Percentiles rank a stretch among this genome's conserved stretches.
Evolutionary conservation across 2,888 invertebrate genomes (phyloP).

Genomic region (Orchesellides sinensis): DNA sequence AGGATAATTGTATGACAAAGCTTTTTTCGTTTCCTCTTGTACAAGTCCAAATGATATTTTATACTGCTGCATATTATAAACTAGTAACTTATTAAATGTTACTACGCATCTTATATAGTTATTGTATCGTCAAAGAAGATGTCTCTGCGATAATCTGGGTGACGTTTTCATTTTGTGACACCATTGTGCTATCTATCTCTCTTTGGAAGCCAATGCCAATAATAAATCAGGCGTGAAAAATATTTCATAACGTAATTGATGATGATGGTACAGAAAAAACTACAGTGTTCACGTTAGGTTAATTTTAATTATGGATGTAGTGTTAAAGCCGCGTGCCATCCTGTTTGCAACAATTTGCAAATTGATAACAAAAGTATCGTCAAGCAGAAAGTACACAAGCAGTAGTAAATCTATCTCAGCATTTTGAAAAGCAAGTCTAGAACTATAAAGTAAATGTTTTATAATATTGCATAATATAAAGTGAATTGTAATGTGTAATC

Average conservation of each 20-base stretch:
- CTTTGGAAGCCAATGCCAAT: too few relatives aligned
- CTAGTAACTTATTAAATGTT: neutral
- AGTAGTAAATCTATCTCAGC: too few relatives aligned
- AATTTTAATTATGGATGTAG: conserved; percentile 27
- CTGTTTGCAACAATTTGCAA: conserved; percentile 40
- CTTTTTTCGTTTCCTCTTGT: neutral
- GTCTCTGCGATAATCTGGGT: neutral
- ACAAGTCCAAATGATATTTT: conserved; percentile 7
- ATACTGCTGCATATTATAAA: conserved; percentile 13
- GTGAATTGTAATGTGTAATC: neutral
- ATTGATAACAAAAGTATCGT: neutral
- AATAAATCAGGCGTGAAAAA: too few relatives aligned
- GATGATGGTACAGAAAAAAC: conserved; percentile 27
- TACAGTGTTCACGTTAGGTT: conserved; percentile 57
- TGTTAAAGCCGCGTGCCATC: conserved; percentile 63
- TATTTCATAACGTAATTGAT: too few relatives aligned
- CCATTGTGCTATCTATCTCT: conserved; percentile 50
- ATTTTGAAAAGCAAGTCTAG: neutral
- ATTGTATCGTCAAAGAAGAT: too few relatives aligned
- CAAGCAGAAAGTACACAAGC: conserved; percentile 3
- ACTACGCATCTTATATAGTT: neutral
- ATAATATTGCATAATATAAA: conserved; percentile 7
- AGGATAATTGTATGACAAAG: neutral
- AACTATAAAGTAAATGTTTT: conserved; percentile 21
- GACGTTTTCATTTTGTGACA: conserved; percentile 9